phyloP scores from a whole-genome alignment of 2,888 invertebrate species.

The Cosmorhoe ocellata region DNA sequence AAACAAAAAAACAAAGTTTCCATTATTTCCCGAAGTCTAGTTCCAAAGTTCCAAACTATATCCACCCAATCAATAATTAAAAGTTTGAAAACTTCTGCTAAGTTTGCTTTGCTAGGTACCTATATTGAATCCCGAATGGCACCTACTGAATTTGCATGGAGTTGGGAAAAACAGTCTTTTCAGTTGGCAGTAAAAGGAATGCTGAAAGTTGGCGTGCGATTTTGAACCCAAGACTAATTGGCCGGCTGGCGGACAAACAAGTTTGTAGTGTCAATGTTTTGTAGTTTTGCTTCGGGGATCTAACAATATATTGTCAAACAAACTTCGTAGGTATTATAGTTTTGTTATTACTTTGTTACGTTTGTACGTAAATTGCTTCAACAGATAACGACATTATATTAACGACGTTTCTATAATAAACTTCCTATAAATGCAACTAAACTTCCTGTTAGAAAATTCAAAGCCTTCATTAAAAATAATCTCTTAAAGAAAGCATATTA shows the following conservation, averaged over 20 bases:
- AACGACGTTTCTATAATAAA: too few species aligned
- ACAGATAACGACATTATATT: too few species aligned
- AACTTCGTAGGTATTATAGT: neutral
- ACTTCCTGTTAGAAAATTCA: too few species aligned
- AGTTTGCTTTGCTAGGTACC: conserved; percentile 34
- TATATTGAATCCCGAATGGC: conserved; percentile 32
- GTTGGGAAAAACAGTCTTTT: conserved; percentile 34
- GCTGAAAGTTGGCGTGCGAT: conserved; percentile 28
- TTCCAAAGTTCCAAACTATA: conserved; percentile 24
- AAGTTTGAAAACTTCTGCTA: conserved; percentile 43
- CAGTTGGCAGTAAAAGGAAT: conserved; percentile 31
- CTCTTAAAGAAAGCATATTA: too few species aligned
- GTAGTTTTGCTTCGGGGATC: conserved; percentile 4
- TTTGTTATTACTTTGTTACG: conserved; percentile 1
- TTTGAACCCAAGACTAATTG: conserved; percentile 30
- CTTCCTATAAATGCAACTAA: too few species aligned
- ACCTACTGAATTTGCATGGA: conserved; percentile 32
- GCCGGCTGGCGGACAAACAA: conserved; percentile 21
- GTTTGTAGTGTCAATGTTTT: conserved; percentile 6
- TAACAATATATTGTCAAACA: neutral
- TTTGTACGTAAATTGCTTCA: neutral
- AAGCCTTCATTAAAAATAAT: too few species aligned
- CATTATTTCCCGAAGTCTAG: conserved; percentile 2
- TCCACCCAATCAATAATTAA: conserved; percentile 46
- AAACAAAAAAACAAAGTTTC: conserved; percentile 1